phyloP scores from a whole-genome alignment of 2,113 vertebrate species.

The Rostratula benghalensis region DNA sequence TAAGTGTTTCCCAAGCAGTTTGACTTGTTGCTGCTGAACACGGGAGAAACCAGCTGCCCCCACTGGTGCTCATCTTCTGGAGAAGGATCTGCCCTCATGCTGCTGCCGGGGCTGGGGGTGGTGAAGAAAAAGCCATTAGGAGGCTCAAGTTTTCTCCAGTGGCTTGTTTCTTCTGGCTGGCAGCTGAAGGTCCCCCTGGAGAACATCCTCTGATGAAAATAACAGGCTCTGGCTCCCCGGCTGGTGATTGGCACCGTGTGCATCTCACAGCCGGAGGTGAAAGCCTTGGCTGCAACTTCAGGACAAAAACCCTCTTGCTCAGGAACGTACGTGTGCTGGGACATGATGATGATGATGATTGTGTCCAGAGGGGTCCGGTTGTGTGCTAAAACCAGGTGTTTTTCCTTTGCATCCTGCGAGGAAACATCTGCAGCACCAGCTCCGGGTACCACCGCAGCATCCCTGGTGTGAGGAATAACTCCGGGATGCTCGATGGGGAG shows the following conservation, averaged over 20 bases:
- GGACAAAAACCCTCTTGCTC: not conserved
- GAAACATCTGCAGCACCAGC: not conserved
- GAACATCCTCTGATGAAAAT: slow-evolving; percentile 53
- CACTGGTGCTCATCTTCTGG: not conserved
- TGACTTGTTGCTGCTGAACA: slow-evolving; percentile 16
- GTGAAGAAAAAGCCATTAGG: slow-evolving; percentile 27
- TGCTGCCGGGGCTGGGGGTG: not conserved
- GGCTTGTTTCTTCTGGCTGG: slow-evolving; percentile 52
- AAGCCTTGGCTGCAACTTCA: not conserved
- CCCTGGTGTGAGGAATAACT: not conserved
- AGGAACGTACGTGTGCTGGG: not conserved
- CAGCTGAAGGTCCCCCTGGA: slow-evolving; percentile 18
- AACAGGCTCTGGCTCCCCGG: not conserved
- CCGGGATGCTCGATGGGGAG: fast-evolving
- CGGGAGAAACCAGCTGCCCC: not conserved
- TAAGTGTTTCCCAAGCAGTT: slow-evolving; percentile 14
- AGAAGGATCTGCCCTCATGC: not conserved
- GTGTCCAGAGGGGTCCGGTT: not conserved
- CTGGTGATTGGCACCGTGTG: not conserved
- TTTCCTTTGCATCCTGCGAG: not conserved
- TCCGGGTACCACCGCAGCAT: not conserved
- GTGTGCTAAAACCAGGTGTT: not conserved
- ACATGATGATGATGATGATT: fast-evolving
- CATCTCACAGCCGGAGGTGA: not conserved
- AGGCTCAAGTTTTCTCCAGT: slow-evolving; percentile 20